A percentile compares a stretch with the other conserved stretches of the same genome.
These are phyloP conservation scores for Acinonyx jubatus DNA, from an alignment of 2,113 vertebrate genomes.

Conservation along the genomic window DNA sequence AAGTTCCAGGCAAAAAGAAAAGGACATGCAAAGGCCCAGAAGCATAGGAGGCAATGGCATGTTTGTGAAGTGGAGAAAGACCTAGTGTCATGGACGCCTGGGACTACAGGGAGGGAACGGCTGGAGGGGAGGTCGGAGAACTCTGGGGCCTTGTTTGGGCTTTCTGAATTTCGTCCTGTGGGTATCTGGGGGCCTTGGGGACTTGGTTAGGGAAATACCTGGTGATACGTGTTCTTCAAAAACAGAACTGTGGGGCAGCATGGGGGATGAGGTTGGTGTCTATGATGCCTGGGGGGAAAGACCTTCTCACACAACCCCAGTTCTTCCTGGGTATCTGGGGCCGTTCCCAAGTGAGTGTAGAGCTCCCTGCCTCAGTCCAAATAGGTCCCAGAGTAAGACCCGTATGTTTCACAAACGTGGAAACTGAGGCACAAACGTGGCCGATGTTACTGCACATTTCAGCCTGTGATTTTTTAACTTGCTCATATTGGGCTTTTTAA, in stretches of 20 bases:
- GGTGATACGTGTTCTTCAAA: background rate
- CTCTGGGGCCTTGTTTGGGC: background rate
- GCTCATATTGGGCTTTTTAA: background rate
- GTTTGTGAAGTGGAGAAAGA: background rate
- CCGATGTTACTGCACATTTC: background rate
- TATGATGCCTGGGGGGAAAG: background rate
- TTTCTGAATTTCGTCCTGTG: background rate
- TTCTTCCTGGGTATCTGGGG: background rate
- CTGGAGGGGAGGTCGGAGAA: rapidly evolving
- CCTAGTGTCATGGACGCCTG: background rate
- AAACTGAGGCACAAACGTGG: background rate
- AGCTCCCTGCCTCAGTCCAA: background rate
- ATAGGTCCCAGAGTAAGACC: background rate
- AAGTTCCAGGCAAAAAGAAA: background rate
- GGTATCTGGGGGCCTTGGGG: background rate
- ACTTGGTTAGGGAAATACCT: background rate
- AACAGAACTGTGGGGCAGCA: background rate
- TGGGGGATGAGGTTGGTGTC: background rate
- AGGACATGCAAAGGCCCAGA: background rate
- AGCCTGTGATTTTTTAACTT: background rate
- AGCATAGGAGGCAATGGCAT: background rate
- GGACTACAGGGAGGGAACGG: background rate
- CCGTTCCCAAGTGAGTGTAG: background rate
- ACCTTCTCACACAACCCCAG: background rate
- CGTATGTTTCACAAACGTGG: background rate